Conservation (phyloP, 1,140 invertebrate genomes). For the Macrobrachium nipponense region DNA sequence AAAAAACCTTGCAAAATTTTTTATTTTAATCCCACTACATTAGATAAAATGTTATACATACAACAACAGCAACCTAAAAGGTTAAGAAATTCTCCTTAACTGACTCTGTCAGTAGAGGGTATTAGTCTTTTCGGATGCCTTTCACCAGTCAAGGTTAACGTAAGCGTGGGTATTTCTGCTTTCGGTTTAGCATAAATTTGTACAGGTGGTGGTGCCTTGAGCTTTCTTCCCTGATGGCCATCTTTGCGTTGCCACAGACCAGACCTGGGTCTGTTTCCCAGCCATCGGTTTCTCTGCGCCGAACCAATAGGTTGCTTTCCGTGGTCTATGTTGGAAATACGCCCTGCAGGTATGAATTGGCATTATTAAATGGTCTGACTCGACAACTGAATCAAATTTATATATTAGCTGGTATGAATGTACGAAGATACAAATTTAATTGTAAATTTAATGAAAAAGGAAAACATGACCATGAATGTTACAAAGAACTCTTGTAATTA, state of each 20-base stretch:
- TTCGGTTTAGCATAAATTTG: slow-evolving; percentile 61
- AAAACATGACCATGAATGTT: no score
- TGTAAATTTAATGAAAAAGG: no score
- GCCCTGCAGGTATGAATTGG: slow-evolving; percentile 30
- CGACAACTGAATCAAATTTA: background rate
- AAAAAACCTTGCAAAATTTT: no score
- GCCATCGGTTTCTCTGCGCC: slow-evolving; percentile 82
- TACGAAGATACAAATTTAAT: background rate
- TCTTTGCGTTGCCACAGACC: slow-evolving; percentile 94
- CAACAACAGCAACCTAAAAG: no score
- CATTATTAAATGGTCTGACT: no score
- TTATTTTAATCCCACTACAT: no score
- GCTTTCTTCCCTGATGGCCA: slow-evolving; percentile 89
- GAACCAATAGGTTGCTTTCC: slow-evolving; percentile 78
- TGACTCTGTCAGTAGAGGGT: slow-evolving; percentile 40
- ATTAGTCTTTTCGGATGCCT: slow-evolving; percentile 22
- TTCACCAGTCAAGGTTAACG: slow-evolving; percentile 24
- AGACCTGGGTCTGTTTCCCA: slow-evolving; percentile 89
- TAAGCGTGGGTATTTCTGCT: background rate
- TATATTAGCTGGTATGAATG: background rate
- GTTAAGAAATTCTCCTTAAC: background rate
- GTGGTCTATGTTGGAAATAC: slow-evolving; percentile 42
- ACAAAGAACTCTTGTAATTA: no score
- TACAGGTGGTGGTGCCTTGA: slow-evolving; percentile 76
- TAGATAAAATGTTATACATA: no score